Percentiles rank a stretch among this genome's conserved stretches.
phyloP scores from a whole-genome alignment of 53 echinoderm and acorn worm genomes.

The Patiria pectinifera region DNA sequence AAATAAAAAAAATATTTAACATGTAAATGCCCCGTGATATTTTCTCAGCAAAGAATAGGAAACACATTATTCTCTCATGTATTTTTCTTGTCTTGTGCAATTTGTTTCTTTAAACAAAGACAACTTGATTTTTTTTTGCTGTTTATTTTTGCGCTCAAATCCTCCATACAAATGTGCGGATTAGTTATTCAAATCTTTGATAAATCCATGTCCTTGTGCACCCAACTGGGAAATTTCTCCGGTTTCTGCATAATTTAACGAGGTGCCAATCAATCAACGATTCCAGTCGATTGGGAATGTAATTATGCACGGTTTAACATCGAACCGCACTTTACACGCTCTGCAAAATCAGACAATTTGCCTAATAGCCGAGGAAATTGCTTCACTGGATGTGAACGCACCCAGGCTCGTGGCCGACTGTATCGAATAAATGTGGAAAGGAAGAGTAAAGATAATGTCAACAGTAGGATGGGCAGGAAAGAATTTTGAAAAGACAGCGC shows the following conservation, averaged over 20 bases:
- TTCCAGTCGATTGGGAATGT: background rate
- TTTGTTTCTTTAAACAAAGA: background rate
- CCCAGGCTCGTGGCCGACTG: background rate
- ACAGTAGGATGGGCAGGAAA: conserved; percentile 5
- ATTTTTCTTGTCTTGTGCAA: background rate
- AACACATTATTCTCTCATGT: background rate
- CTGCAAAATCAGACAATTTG: conserved; percentile 27
- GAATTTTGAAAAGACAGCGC: conserved; percentile 15
- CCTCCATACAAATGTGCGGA: background rate
- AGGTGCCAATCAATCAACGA: conserved; percentile 39
- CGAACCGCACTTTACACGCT: conserved; percentile 18
- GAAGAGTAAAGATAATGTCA: background rate
- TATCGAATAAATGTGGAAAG: background rate
- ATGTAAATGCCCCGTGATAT: too few species aligned
- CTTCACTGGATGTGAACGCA: background rate
- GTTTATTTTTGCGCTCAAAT: background rate
- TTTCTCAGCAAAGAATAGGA: background rate
- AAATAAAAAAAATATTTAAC: too few species aligned
- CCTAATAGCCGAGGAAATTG: conserved; percentile 48
- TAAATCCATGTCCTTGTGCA: background rate
- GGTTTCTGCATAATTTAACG: conserved; percentile 3
- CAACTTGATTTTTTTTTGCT: background rate
- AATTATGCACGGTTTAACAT: conserved; percentile 3
- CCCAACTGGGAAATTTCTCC: background rate
- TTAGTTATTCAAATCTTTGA: background rate